phyloP scores from a whole-genome alignment of 2,113 vertebrate genomes.

The Corythornis cristatus region DNA sequence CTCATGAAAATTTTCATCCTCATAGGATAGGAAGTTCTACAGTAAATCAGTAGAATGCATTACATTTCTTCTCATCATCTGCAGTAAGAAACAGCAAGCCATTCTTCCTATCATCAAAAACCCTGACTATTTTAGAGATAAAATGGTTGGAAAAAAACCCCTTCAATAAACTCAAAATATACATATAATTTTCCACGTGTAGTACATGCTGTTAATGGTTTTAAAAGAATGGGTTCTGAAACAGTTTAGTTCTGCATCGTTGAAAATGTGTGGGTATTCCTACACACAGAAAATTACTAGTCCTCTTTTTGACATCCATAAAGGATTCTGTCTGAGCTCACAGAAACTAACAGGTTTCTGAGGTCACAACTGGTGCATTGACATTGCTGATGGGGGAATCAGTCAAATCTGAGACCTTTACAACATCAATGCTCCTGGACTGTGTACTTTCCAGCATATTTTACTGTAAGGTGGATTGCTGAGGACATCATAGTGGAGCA shows the following conservation, averaged over 20 bases:
- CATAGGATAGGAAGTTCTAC: not conserved
- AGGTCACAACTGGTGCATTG: not conserved
- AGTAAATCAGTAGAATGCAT: not conserved
- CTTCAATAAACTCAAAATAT: not conserved
- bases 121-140: not conserved
- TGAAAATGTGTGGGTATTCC: slow-evolving; percentile 11
- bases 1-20: not conserved
- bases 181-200: slow-evolving; percentile 8
- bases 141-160: not conserved
- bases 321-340: not conserved
- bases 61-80: not conserved
- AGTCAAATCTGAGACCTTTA: not conserved
- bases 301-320: not conserved
- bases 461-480: not conserved
- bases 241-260: not conserved
- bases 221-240: slow-evolving; percentile 31
- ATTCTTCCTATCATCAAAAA: not conserved
- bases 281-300: not conserved
- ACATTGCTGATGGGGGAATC: not conserved
- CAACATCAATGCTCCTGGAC: not conserved
- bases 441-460: not conserved
- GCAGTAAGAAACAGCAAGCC: not conserved
- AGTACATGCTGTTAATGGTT: slow-evolving; percentile 25
- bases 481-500: not conserved
- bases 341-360: not conserved